Evolutionary conservation across 2,888 invertebrate genomes (phyloP).

Genomic region (Nomada flava): DNA sequence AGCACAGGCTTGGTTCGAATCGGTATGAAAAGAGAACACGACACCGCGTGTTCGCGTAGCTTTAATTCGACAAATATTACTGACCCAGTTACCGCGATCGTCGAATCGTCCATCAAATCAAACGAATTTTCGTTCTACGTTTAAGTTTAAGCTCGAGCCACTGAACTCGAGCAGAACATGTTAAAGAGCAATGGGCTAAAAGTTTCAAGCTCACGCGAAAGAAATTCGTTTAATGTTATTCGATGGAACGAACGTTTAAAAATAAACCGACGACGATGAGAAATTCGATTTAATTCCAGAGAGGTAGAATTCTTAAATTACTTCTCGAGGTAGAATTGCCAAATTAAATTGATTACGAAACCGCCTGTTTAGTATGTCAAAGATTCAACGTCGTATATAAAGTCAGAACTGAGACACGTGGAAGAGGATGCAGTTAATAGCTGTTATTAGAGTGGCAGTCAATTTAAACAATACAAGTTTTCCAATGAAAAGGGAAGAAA

Average conservation of each 20-base stretch:
- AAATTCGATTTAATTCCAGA: not conserved
- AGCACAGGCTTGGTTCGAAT: slow-evolving; percentile 22
- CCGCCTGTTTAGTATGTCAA: not conserved
- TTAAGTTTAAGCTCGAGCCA: too few relatives aligned
- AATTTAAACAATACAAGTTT: slow-evolving; percentile 41
- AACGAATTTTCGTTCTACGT: slow-evolving; percentile 11
- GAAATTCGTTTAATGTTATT: not conserved
- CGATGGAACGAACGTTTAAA: too few relatives aligned
- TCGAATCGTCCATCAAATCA: slow-evolving; percentile 6
- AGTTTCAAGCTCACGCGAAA: not conserved
- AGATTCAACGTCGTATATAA: not conserved
- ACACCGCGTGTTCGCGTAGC: slow-evolving; percentile 28
- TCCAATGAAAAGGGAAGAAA: slow-evolving; percentile 10
- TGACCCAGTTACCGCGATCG: slow-evolving; percentile 11
- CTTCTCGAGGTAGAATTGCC: too few relatives aligned
- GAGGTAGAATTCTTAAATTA: not conserved
- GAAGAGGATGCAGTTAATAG: slow-evolving; percentile 13
- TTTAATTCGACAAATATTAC: slow-evolving; percentile 44
- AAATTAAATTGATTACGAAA: too few relatives aligned
- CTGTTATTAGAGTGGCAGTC: slow-evolving; percentile 18
- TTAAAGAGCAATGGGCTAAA: not conserved
- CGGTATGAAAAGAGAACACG: slow-evolving; percentile 43
- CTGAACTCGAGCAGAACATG: not conserved
- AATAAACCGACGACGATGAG: not conserved
- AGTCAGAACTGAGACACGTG: not conserved